Evolutionary conservation across 2,113 vertebrate species (phyloP).

Genomic region (Protomyctophum bolini): DNA sequence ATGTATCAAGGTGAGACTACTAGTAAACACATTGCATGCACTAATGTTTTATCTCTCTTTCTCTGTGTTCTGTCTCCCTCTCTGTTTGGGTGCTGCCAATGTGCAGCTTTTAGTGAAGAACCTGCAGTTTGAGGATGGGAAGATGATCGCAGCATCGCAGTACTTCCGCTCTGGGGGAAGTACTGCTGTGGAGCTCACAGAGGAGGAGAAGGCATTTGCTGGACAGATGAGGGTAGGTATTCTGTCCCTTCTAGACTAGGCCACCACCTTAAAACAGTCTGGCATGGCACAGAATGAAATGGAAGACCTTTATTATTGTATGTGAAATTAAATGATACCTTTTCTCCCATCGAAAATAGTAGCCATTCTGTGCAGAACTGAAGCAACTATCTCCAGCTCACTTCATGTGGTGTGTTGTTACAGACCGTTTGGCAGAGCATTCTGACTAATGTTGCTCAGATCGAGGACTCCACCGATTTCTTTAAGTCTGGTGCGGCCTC

Average conservation of each 20-base stretch:
- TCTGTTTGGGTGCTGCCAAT: too few species aligned
- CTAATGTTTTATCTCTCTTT: not conserved
- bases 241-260: too few species aligned
- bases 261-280: not conserved
- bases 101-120: slow-evolving; percentile 84
- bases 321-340: too few species aligned
- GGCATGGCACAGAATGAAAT: too few species aligned
- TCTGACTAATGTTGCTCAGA: slow-evolving; percentile 75
- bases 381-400: not conserved
- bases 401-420: slow-evolving; percentile 14
- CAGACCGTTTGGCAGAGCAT: slow-evolving; percentile 86
- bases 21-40: not conserved
- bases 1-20: too few species aligned
- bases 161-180: slow-evolving; percentile 78
- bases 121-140: slow-evolving; percentile 87
- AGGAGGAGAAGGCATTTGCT: slow-evolving; percentile 78
- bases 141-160: slow-evolving; percentile 84
- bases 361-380: too few species aligned
- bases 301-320: too few species aligned
- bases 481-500: slow-evolving; percentile 89
- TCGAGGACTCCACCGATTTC: slow-evolving; percentile 87
- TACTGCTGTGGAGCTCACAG: slow-evolving; percentile 78
- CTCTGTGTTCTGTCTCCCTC: not conserved
- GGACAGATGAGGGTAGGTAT: slow-evolving; percentile 79
- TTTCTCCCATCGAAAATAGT: too few species aligned